Conservation (phyloP, 2,888 invertebrate genomes). For the Hetaerina titia region DNA sequence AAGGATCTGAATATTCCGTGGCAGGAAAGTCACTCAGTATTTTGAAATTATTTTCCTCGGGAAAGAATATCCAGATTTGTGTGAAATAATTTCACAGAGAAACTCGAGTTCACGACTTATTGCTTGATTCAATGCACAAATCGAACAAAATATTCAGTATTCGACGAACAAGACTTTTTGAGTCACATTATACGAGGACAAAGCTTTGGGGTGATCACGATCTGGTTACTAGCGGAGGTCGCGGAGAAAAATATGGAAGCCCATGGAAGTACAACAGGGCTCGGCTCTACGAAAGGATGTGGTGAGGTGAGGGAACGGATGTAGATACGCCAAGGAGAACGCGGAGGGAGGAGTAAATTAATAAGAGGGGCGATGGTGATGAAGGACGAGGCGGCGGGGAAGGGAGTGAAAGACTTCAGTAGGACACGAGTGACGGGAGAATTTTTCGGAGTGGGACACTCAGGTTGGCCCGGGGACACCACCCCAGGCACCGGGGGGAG, state of each 20-base stretch:
- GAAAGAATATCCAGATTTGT: too few species aligned
- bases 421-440: background rate
- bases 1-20: too few species aligned
- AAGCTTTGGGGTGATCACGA: background rate
- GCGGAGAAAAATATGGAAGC: background rate
- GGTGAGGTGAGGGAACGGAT: background rate
- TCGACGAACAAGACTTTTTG: background rate
- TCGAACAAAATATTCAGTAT: background rate
- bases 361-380: background rate
- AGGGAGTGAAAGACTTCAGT: background rate
- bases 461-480: background rate
- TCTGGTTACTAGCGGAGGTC: background rate
- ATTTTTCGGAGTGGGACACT: background rate
- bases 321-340: background rate
- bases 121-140: too few species aligned
- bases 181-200: background rate
- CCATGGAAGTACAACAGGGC: background rate
- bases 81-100: too few species aligned
- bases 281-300: background rate
- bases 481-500: background rate
- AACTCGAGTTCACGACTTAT: too few species aligned
- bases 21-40: too few species aligned
- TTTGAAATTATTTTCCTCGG: too few species aligned
- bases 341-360: background rate
- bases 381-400: background rate